These are phyloP conservation scores for Pecten maximus DNA, from an alignment of 2,888 invertebrate genomes.

Conservation along the genomic window DNA sequence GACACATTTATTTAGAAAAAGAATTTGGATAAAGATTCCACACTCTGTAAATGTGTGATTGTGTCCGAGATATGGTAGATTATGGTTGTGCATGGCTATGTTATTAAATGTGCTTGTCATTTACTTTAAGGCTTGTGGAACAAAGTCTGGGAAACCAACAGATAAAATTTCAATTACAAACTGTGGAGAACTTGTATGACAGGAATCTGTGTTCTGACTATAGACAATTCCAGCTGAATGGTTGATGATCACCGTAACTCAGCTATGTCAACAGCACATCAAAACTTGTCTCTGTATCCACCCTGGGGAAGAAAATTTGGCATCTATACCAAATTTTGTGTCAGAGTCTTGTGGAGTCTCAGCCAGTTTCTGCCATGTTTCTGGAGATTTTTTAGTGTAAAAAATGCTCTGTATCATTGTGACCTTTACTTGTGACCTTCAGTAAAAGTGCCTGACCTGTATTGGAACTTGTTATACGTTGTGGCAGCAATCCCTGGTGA, in stretches of 20 bases:
- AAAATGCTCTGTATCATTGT: not conserved
- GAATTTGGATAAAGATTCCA: too few relatives aligned
- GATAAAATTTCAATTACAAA: constrained; percentile 79
- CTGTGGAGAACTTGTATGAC: constrained; percentile 80
- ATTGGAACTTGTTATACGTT: not conserved
- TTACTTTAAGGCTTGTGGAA: constrained; percentile 77
- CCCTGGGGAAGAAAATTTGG: not conserved
- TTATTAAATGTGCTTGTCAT: not conserved
- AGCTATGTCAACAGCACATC: not conserved
- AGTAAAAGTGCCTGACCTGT: constrained; percentile 11
- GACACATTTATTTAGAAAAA: too few relatives aligned
- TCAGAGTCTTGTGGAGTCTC: not conserved
- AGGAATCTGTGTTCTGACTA: constrained; percentile 7
- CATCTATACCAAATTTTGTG: not conserved
- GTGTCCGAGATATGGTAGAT: too few relatives aligned
- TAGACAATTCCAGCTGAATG: not conserved
- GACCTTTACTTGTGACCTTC: not conserved
- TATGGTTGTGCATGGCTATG: not conserved
- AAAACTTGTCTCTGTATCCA: not conserved
- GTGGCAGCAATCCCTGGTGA: too few relatives aligned
- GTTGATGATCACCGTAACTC: not conserved
- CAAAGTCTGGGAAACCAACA: constrained; percentile 79
- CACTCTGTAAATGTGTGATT: too few relatives aligned
- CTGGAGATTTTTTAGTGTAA: not conserved
- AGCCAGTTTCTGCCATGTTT: not conserved